phyloP scores from a whole-genome alignment of 2,888 invertebrate genomes.

The Leucophora obtusa region DNA sequence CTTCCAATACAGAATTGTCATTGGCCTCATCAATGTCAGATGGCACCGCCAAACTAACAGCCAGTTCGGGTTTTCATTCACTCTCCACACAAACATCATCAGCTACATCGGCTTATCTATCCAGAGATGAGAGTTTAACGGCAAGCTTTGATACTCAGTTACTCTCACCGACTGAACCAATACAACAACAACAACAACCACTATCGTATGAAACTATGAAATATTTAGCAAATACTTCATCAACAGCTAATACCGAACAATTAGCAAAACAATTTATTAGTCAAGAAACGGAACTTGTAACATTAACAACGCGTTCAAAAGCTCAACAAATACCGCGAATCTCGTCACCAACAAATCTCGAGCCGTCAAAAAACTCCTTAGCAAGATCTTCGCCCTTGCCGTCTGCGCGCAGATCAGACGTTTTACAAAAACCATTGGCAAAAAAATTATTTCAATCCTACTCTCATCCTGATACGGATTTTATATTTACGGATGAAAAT shows the following conservation, averaged over 20 bases:
- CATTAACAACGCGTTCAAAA: slow-evolving; percentile 56
- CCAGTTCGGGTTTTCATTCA: slow-evolving; percentile 65
- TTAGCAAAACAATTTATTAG: slow-evolving; percentile 45
- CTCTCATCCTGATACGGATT: slow-evolving; percentile 74
- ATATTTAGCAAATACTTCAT: slow-evolving; percentile 13
- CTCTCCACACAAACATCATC: slow-evolving; percentile 67
- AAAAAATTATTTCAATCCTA: slow-evolving; percentile 71
- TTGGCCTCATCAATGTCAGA: slow-evolving; percentile 58
- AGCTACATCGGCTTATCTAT: slow-evolving; percentile 66
- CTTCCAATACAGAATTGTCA: slow-evolving; percentile 60
- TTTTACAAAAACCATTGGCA: slow-evolving; percentile 58
- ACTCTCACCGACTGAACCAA: slow-evolving; percentile 45
- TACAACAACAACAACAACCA: slow-evolving; percentile 27
- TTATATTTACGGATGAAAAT: slow-evolving; percentile 74
- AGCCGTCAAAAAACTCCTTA: slow-evolving; percentile 16
- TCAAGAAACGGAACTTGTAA: slow-evolving; percentile 57
- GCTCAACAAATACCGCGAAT: slow-evolving; percentile 50
- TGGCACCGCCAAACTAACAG: slow-evolving; percentile 38
- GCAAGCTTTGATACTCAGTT: slow-evolving; percentile 64
- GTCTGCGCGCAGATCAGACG: slow-evolving; percentile 43
- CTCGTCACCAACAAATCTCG: slow-evolving; percentile 46
- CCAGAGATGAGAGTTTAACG: slow-evolving; percentile 66
- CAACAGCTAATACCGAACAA: slow-evolving; percentile 40
- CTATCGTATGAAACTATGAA: slow-evolving; percentile 8
- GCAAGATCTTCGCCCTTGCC: slow-evolving; percentile 20